Evolutionary conservation across 1,140 invertebrate genomes (phyloP).

Genomic region (Hyposmocoma kahamanoa): DNA sequence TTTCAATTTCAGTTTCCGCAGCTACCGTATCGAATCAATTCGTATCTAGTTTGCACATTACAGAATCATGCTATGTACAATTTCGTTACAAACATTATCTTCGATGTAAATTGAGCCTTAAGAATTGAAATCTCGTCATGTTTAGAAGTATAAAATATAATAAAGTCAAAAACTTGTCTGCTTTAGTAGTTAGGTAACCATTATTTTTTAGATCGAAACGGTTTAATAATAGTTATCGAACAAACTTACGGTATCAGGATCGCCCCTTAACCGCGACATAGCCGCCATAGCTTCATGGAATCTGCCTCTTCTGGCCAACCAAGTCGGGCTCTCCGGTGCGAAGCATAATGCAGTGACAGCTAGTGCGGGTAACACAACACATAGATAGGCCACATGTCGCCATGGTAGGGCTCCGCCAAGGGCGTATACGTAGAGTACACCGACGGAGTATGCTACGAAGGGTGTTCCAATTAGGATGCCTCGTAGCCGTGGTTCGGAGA

Average conservation of each 20-base stretch:
- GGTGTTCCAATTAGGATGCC: slow-evolving; percentile 79
- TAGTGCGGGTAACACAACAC: slow-evolving; percentile 75
- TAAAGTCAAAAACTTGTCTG: too few relatives aligned
- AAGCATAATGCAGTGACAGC: slow-evolving; percentile 75
- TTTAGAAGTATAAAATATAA: too few relatives aligned
- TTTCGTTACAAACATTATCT: too few relatives aligned
- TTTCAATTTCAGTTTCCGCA: too few relatives aligned
- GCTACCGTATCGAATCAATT: too few relatives aligned
- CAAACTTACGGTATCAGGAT: slow-evolving; percentile 72
- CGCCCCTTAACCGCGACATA: slow-evolving; percentile 79
- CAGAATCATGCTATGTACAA: too few relatives aligned
- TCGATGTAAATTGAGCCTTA: too few relatives aligned
- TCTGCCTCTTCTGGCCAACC: slow-evolving; percentile 77
- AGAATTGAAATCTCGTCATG: too few relatives aligned
- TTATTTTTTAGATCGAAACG: too few relatives aligned
- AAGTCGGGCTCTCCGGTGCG: slow-evolving; percentile 83
- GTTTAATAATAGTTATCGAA: too few relatives aligned
- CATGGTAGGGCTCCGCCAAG: slow-evolving; percentile 78
- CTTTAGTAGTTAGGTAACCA: too few relatives aligned
- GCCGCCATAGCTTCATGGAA: slow-evolving; percentile 78
- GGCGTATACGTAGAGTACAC: slow-evolving; percentile 82
- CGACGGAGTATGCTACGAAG: slow-evolving; percentile 80
- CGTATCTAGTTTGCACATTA: too few relatives aligned
- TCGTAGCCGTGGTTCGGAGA: slow-evolving; percentile 79
- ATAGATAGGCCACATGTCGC: slow-evolving; percentile 78